Percentiles rank a stretch among this genome's conserved stretches.
phyloP scores from a whole-genome alignment of 2,797 vertebrate species.

The Amazonetta brasiliensis region DNA sequence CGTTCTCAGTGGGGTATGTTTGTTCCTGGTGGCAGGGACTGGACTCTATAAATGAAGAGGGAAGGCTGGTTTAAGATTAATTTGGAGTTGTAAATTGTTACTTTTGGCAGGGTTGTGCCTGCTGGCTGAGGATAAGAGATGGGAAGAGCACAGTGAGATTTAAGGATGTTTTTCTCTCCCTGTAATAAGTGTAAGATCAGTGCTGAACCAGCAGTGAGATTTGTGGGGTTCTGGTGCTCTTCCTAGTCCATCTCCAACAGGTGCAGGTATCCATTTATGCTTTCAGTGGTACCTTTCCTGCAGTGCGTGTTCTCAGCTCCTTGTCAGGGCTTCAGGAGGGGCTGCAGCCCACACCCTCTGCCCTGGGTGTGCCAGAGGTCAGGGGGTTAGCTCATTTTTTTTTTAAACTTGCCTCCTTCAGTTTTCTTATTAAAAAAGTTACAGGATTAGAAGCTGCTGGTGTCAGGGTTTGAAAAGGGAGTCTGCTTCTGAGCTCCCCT shows the following conservation, averaged over 20 bases:
- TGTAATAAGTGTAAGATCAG: neutral
- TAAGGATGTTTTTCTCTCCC: neutral
- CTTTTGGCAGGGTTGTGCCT: neutral
- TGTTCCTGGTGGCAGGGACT: neutral
- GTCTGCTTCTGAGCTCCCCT: neutral
- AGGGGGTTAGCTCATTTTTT: neutral
- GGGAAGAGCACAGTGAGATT: neutral
- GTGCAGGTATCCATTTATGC: accelerated
- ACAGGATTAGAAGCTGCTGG: neutral
- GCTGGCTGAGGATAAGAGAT: neutral
- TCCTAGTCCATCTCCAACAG: neutral
- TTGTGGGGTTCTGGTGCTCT: neutral
- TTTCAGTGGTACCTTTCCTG: neutral
- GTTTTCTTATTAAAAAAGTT: neutral
- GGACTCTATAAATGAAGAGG: neutral
- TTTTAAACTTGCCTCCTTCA: neutral
- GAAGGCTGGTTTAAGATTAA: neutral
- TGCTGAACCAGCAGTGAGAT: neutral
- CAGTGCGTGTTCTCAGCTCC: neutral
- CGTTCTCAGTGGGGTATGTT: accelerated
- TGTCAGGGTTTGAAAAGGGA: neutral
- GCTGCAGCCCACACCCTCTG: neutral
- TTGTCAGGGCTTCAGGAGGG: neutral
- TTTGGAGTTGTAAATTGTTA: neutral
- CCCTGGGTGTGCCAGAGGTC: neutral